These are phyloP conservation scores for Microctonus aethiopoides DNA, from an alignment of 2,888 invertebrate species.

Conservation along the genomic window DNA sequence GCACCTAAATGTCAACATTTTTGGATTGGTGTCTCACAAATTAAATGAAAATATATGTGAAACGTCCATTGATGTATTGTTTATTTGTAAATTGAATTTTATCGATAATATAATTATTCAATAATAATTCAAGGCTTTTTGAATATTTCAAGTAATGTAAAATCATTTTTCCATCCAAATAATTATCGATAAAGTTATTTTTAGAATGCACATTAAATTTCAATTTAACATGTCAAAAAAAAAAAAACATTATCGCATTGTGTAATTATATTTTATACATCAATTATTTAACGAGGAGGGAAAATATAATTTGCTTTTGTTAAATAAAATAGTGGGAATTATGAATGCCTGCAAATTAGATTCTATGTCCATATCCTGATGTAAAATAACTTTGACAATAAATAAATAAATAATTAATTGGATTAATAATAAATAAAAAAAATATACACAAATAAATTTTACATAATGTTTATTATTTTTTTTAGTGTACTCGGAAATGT, in stretches of 20 bases:
- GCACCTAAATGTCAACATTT: not conserved
- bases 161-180: not conserved
- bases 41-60: not conserved
- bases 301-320: too few species aligned
- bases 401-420: conserved; percentile 40
- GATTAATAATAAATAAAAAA: not conserved
- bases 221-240: not conserved
- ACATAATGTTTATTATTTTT: conserved; percentile 64
- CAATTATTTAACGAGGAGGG: too few species aligned
- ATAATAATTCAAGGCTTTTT: too few species aligned
- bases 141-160: not conserved
- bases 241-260: too few species aligned
- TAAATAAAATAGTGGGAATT: too few species aligned
- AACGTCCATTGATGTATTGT: not conserved
- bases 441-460: conserved; percentile 55
- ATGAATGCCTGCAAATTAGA: too few species aligned
- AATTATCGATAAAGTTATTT: not conserved
- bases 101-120: too few species aligned
- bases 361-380: conserved; percentile 37
- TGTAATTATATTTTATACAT: too few species aligned
- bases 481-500: conserved; percentile 61
- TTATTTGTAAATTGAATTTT: not conserved
- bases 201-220: not conserved
- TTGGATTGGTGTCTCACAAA: not conserved
- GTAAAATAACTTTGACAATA: conserved; percentile 44